Conservation (phyloP, 2,113 vertebrate species). For the Eubucco bourcierii region DNA sequence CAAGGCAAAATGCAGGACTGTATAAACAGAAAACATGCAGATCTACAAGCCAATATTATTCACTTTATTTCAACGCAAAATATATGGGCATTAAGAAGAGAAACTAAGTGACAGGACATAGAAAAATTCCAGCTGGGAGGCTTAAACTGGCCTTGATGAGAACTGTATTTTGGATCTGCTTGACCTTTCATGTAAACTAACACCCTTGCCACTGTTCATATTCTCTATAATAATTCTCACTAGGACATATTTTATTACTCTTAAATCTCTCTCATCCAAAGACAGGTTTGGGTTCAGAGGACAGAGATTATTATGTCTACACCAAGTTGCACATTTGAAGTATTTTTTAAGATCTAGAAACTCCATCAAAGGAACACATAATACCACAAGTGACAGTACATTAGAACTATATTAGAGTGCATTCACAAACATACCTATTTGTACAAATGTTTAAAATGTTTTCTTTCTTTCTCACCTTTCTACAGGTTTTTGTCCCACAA, state of each 20-base stretch:
- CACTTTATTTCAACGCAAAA: background rate
- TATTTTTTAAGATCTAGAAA: background rate
- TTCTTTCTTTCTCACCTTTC: background rate
- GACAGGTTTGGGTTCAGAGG: background rate
- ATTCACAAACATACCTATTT: background rate
- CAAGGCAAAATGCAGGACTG: background rate
- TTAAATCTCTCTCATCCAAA: background rate
- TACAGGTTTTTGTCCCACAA: background rate
- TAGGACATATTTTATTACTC: background rate
- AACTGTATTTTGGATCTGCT: background rate
- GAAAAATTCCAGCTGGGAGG: background rate
- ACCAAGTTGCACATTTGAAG: background rate
- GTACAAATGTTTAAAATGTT: background rate
- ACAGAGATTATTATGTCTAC: background rate
- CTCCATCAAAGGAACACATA: background rate
- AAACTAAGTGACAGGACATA: background rate
- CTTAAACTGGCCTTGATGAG: background rate
- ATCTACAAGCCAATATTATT: background rate
- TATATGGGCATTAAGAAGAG: background rate
- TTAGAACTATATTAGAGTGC: background rate
- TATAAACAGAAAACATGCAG: background rate
- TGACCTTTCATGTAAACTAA: background rate
- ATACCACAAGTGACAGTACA: background rate
- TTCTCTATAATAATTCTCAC: background rate
- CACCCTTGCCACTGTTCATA: background rate